phyloP scores from a whole-genome alignment of 2,113 vertebrate species.

The Paramisgurnus dabryanus region DNA sequence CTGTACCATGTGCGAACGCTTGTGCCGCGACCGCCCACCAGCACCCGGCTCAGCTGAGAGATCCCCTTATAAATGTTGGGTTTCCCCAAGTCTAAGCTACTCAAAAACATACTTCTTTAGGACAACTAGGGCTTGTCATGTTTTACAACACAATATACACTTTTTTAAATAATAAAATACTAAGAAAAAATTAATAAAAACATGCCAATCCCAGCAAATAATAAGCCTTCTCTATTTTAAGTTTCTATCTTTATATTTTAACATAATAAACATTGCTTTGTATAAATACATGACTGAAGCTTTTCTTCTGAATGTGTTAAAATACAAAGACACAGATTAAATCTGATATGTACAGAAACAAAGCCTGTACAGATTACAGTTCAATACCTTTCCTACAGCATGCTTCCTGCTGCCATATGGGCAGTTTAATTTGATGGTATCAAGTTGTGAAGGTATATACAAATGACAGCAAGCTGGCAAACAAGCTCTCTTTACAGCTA shows the following conservation, averaged over 20 bases:
- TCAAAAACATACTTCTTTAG: background rate
- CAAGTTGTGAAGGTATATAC: background rate
- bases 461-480: background rate
- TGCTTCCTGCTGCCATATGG: slow-evolving; percentile 3
- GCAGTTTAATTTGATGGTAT: background rate
- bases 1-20: background rate
- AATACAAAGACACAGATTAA: slow-evolving; percentile 6
- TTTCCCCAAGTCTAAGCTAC: background rate
- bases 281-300: background rate
- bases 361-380: background rate
- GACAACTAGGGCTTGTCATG: no score
- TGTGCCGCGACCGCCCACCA: background rate
- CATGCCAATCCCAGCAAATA: no score
- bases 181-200: no score
- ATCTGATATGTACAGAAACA: background rate
- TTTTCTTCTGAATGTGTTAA: background rate
- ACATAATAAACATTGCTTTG: no score
- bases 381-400: background rate
- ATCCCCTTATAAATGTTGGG: background rate
- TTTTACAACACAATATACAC: no score
- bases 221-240: no score
- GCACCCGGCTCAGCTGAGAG: slow-evolving; percentile 5
- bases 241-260: no score
- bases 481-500: slow-evolving; percentile 1
- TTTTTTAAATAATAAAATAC: no score